Conservation (phyloP, 2,888 invertebrate species). For the Parelbella ahira region DNA sequence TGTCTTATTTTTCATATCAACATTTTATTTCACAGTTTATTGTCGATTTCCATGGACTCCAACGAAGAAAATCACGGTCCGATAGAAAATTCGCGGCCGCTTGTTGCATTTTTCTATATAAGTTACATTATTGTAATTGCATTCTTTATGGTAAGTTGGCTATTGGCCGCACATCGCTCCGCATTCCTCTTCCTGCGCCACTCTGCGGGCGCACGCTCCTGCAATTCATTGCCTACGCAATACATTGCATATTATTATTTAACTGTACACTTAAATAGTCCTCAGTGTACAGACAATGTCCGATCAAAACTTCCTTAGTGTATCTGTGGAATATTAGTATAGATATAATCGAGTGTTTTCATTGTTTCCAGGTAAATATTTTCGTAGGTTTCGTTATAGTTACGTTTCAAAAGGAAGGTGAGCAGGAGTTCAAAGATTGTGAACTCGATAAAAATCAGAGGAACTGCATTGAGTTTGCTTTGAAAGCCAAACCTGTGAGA, state of each 20-base stretch:
- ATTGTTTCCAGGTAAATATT: constrained; percentile 93
- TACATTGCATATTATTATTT: too few species aligned
- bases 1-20: too few species aligned
- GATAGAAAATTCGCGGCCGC: constrained; percentile 96
- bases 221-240: too few species aligned
- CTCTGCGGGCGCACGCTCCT: too few species aligned
- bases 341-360: too few species aligned
- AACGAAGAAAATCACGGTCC: constrained; percentile 96
- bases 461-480: constrained; percentile 98
- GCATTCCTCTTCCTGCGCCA: too few species aligned
- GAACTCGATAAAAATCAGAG: constrained; percentile 99
- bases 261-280: too few species aligned
- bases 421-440: constrained; percentile 99
- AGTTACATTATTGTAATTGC: constrained; percentile 99
- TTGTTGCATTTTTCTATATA: constrained; percentile 98
- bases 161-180: too few species aligned
- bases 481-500: constrained; percentile 91
- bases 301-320: too few species aligned
- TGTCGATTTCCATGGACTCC: constrained; percentile 98
- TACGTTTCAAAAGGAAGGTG: constrained; percentile 99
- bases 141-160: constrained; percentile 98
- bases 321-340: too few species aligned
- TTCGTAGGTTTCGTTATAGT: constrained; percentile 99
- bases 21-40: constrained; percentile 89
- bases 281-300: too few species aligned